Base-by-base conservation (phyloP, 2,797 vertebrate species). In the Karalla daura region DNA sequence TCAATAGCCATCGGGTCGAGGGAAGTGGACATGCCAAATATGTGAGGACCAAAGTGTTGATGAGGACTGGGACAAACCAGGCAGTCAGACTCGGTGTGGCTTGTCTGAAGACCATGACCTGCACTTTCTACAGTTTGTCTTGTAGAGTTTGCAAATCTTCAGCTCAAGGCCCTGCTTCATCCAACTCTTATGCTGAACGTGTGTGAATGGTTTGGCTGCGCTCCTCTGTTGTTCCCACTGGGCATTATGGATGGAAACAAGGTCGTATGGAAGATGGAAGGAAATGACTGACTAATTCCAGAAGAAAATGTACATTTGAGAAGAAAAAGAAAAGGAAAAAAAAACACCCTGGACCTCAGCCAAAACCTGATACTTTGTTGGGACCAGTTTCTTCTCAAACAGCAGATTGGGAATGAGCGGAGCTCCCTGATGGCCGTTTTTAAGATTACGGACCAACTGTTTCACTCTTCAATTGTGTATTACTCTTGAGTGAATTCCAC, bases 181-280 rank as follows among this genome's bases (percentile, higher is more conserved):
- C 5, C 11, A 14, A 14, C 2, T 1, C 17, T 3, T 32, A 3
- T n/a, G 20, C 2, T 3, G 8, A 13, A 7, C 1, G 2, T 1
- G 10, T 47, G 45, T 25, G 17, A 5, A 1, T n/a, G 5, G 23
- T 27, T 27, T 28, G 23, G 14, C 33, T 15, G 5, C 12, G 18
- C 2, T 21, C 5, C n/a, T 47, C 21, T 11, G 0, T 7, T 47
- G 7, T 37, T 45, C 28, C 18, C 13, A 24, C 21, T 15, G 5
- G 11, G 14, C 21, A 1, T 6, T 14, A n/a, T 21, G 13, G 12
- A 39, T n/a, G 5, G 5, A n/a, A n/a, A 9, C 28, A 6, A 9
- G 5, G 10, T 30, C 28, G 10, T 9, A 30, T 36, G 30, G 35
- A 14, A 35, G 6, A 15, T 17, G 41, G 39, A 20, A 11, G 21